phyloP scores from a whole-genome alignment of 1,140 invertebrate species.

The Drosophila busckii region DNA sequence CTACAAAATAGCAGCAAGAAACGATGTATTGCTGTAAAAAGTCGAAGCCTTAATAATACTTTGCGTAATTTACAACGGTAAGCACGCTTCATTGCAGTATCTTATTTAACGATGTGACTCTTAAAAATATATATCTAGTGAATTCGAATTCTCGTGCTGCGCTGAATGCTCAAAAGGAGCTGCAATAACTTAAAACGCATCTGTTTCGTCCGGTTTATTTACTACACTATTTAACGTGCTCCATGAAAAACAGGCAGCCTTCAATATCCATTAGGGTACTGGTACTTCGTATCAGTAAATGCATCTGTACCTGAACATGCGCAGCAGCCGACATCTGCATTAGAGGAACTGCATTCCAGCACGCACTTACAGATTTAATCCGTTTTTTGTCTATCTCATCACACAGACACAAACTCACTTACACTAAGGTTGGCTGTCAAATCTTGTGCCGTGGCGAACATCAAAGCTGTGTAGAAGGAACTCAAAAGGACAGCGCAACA shows the following conservation, averaged over 20 bases:
- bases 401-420: conserved; percentile 7
- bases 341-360: conserved; percentile 33
- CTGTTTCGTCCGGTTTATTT: too few relatives aligned
- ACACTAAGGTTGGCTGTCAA: neutral
- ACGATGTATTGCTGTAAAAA: conserved; percentile 8
- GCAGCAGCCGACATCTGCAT: neutral
- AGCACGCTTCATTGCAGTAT: conserved; percentile 6
- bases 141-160: too few relatives aligned
- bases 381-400: conserved; percentile 40
- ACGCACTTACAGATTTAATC: conserved; percentile 42
- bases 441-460: too few relatives aligned
- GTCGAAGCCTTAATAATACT: conserved; percentile 12
- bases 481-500: conserved; percentile 4
- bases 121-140: too few relatives aligned
- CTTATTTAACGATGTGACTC: too few relatives aligned
- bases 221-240: too few relatives aligned
- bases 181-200: too few relatives aligned
- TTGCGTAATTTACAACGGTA: conserved; percentile 34
- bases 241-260: too few relatives aligned
- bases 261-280: conserved; percentile 24
- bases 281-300: too few relatives aligned
- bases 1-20: conserved; percentile 1
- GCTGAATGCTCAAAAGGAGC: too few relatives aligned
- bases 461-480: conserved; percentile 3
- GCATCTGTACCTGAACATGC: conserved; percentile 3